phyloP scores from a whole-genome alignment of 1,140 invertebrate genomes.

The Drosophila rhopaloa region DNA sequence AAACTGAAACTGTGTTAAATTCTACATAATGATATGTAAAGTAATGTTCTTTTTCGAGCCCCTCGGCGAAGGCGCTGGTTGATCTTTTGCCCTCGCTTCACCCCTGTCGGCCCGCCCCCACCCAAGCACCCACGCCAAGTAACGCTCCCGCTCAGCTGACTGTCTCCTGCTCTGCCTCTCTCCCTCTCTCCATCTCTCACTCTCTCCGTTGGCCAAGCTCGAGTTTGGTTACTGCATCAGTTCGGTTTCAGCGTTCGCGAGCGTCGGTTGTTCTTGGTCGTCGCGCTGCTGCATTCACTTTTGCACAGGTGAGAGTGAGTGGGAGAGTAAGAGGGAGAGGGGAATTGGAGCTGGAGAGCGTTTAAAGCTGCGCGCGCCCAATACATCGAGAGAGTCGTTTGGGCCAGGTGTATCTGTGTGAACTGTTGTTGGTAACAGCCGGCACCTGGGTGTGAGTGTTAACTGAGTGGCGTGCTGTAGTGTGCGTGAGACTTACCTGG shows the following conservation, averaged over 20 bases:
- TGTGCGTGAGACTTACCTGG: conserved; percentile 51
- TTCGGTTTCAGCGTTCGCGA: conserved; percentile 21
- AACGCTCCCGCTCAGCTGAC: conserved; percentile 2
- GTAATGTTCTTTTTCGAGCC: not conserved
- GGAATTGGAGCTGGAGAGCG: not conserved
- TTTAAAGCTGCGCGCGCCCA: conserved; percentile 66
- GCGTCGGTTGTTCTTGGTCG: conserved; percentile 42
- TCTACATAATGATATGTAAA: no score
- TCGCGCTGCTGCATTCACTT: not conserved
- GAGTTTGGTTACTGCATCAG: no score
- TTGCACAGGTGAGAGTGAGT: not conserved
- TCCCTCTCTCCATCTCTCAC: no score
- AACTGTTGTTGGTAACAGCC: conserved; percentile 69
- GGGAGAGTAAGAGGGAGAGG: no score
- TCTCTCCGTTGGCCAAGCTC: no score
- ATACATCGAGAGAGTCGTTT: conserved; percentile 16
- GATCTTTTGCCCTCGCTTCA: not conserved
- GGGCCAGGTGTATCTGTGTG: conserved; percentile 54
- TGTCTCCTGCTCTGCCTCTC: not conserved
- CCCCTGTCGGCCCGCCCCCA: not conserved
- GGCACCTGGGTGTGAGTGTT: conserved; percentile 54
- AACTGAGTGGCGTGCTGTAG: conserved; percentile 55
- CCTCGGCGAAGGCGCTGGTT: not conserved
- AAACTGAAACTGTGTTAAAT: no score
- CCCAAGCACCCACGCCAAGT: not conserved